Base-by-base conservation (phyloP, 2,113 vertebrate genomes). In the Amphiprion percula region DNA sequence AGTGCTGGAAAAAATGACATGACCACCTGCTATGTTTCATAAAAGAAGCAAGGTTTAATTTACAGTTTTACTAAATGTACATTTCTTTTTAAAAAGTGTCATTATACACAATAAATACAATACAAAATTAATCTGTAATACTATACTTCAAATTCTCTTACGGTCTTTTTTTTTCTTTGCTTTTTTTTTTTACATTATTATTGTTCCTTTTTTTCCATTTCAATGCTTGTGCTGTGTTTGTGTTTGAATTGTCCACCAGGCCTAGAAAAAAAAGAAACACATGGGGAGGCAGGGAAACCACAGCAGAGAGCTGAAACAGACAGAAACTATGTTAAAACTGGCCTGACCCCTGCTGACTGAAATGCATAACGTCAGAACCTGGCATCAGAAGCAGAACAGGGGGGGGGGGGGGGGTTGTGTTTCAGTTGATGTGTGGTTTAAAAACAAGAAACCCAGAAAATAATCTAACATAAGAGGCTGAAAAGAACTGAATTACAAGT, bases 91-190 rank as follows among this genome's bases (percentile, higher is more conserved):
- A 95, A 97, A 97, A 98, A 97, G 95, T 94, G 92, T 97, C 93
- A 95, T 96, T 97, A 97, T 98, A 96, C 96, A 98, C 97, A 97
- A 98, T 98, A 98, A 98, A 98, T 98, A 98, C 97, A 97, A 97
- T 97, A 98, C 97, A 98, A 98, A 97, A 97, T 97, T 97, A 97
- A 96, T 96, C 96, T 97, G 96, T 96, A 97, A 96, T 97, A 97
- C 96, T 97, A 97, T 96, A 96, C 95, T 96, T 97, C 93, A 95
- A 95, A 95, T 95, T 96, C 92, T 93, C 92, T 94, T 91, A 92
- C 93, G 82, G 86, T 92, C 92, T 92, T 93, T 91, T 47, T 47
- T 79, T 37, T 37, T 6, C 1, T 49, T 33, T 33, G 21, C 30
- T 30, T 33, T 37, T 37, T 37, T 37, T 37, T 93, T 95, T 89